phyloP scores from a whole-genome alignment of 2,888 invertebrate species.

The Chrysomela aeneicollis region DNA sequence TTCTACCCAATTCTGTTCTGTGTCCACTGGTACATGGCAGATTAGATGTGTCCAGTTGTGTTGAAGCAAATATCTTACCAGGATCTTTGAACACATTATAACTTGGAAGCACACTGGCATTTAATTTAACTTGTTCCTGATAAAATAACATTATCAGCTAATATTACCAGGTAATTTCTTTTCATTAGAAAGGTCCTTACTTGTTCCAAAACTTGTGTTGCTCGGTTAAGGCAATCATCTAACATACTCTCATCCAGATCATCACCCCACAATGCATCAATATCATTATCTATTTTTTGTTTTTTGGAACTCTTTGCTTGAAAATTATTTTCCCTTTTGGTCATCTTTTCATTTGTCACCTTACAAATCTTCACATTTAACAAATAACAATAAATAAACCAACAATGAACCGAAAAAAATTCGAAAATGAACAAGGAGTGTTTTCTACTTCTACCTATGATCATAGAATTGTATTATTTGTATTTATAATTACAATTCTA shows the following conservation, averaged over 20 bases:
- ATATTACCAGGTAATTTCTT: not conserved
- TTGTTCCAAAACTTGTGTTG: slow-evolving; percentile 51
- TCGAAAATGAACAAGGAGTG: not conserved
- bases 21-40: slow-evolving; percentile 31
- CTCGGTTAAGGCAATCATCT: slow-evolving; percentile 53
- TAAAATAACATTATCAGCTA: slow-evolving; percentile 28
- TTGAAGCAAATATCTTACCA: slow-evolving; percentile 36
- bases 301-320: slow-evolving; percentile 43
- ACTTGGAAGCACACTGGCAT: slow-evolving; percentile 45
- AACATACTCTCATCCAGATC: slow-evolving; percentile 53
- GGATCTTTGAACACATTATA: slow-evolving; percentile 49
- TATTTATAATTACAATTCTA: no score
- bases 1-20: slow-evolving; percentile 21
- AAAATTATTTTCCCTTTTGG: slow-evolving; percentile 38
- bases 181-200: slow-evolving; percentile 33
- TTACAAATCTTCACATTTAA: slow-evolving; percentile 3
- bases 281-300: slow-evolving; percentile 46
- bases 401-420: not conserved
- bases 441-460: not conserved
- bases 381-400: not conserved
- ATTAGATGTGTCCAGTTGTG: slow-evolving; percentile 31
- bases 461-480: no score
- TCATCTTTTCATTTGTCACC: slow-evolving; percentile 31
- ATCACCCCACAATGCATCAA: slow-evolving; percentile 53
- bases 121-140: slow-evolving; percentile 37